A percentile compares a stretch with the other conserved stretches of the same genome.
phyloP scores from a whole-genome alignment of 2,113 vertebrate genomes.

The Pan paniscus region DNA sequence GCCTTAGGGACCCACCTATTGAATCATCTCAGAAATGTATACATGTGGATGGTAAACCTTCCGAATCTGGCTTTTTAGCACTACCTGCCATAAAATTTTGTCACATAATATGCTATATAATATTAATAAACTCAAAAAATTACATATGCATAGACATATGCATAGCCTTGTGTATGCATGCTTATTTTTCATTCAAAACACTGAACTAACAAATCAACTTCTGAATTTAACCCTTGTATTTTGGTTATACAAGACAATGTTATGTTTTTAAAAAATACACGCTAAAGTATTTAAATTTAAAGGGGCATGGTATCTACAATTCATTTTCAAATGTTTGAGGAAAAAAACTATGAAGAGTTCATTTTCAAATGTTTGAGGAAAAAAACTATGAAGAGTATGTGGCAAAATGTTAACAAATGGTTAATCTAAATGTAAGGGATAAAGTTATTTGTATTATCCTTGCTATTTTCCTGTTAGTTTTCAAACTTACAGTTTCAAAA shows the following conservation, averaged over 20 bases:
- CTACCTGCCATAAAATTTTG: not conserved
- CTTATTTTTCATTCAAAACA: not conserved
- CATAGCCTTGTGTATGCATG: not conserved
- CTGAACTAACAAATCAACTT: not conserved
- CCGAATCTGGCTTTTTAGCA: not conserved
- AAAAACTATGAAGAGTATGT: not conserved
- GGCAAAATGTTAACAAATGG: not conserved
- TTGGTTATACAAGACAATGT: not conserved
- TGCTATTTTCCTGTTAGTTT: not conserved
- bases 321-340: not conserved
- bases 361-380: not conserved
- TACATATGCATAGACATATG: no score
- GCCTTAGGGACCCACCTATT: rapidly evolving
- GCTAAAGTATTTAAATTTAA: not conserved
- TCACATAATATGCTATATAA: not conserved
- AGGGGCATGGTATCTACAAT: not conserved
- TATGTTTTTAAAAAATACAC: not conserved
- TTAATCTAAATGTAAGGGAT: not conserved
- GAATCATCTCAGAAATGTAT: not conserved
- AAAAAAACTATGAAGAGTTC: not conserved
- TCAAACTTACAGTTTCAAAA: not conserved
- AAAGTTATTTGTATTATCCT: not conserved
- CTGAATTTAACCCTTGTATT: not conserved
- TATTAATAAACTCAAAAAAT: not conserved
- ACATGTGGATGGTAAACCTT: not conserved